Percentiles rank a stretch among this genome's conserved stretches.
phyloP scores from a whole-genome alignment of 2,888 invertebrate species.

The Torymus texanus region DNA sequence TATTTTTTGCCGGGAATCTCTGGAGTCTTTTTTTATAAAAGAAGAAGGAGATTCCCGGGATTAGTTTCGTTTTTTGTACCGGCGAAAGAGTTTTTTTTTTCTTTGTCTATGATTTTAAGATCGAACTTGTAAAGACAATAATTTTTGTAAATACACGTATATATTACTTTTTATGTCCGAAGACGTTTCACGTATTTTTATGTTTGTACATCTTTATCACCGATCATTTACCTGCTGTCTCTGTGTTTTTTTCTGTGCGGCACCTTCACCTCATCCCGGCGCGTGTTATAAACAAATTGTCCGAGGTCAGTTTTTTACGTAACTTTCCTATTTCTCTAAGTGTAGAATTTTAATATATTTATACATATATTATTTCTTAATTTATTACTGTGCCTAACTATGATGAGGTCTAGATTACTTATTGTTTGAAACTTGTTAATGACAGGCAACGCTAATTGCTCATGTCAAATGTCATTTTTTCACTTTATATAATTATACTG shows the following conservation, averaged over 20 bases:
- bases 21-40: conserved; percentile 7
- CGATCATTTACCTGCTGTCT: conserved; percentile 63
- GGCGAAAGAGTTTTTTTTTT: conserved; percentile 12
- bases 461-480: conserved; percentile 32
- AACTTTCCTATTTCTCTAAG: conserved; percentile 74
- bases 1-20: background rate
- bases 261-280: conserved; percentile 53
- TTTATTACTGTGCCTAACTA: conserved; percentile 38
- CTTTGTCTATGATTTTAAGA: conserved; percentile 34
- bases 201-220: conserved; percentile 47
- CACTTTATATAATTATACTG: conserved; percentile 36
- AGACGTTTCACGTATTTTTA: conserved; percentile 26
- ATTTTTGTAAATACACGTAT: conserved; percentile 45
- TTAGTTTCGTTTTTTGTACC: conserved; percentile 9
- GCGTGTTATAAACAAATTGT: conserved; percentile 45
- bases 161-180: conserved; percentile 28
- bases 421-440: conserved; percentile 30
- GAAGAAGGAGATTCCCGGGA: background rate
- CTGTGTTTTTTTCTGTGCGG: conserved; percentile 56
- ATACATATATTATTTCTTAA: conserved; percentile 21
- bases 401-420: conserved; percentile 29
- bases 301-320: conserved; percentile 75
- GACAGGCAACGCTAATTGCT: conserved; percentile 20
- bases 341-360: conserved; percentile 51
- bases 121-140: conserved; percentile 33